These are phyloP conservation scores for Sminthurinus signatus DNA, from an alignment of 1,140 invertebrate species.

Conservation along the genomic window DNA sequence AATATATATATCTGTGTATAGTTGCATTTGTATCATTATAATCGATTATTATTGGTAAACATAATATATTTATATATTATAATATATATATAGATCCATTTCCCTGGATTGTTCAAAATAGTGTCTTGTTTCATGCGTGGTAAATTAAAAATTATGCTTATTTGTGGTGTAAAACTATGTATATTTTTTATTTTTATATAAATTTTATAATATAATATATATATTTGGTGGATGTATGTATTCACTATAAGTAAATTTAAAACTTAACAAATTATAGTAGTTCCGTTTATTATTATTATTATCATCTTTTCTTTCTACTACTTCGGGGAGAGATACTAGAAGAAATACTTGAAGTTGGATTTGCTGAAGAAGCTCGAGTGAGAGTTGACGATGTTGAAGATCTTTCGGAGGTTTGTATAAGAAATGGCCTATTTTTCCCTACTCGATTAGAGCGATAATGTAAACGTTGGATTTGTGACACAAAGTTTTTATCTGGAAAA, in stretches of 20 bases:
- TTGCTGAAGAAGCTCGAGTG: neutral
- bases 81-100: too few species aligned
- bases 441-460: constrained; percentile 39
- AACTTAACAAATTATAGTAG: neutral
- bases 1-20: too few species aligned
- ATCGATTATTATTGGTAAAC: too few species aligned
- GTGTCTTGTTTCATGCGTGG: neutral
- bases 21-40: too few species aligned
- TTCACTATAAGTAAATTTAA: neutral
- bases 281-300: neutral
- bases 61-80: too few species aligned
- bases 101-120: too few species aligned
- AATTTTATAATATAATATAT: too few species aligned
- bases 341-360: neutral
- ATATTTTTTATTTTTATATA: too few species aligned
- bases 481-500: constrained; percentile 55
- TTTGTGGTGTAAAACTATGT: too few species aligned
- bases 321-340: neutral
- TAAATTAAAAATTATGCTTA: neutral
- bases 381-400: neutral
- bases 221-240: too few species aligned
- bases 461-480: constrained; percentile 32
- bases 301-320: constrained; percentile 7
- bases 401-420: constrained; percentile 15
- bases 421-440: constrained; percentile 35